Percentiles rank a stretch among this genome's conserved stretches.
phyloP scores from a whole-genome alignment of 1,140 invertebrate genomes.

The Atopsyche davidsoni region DNA sequence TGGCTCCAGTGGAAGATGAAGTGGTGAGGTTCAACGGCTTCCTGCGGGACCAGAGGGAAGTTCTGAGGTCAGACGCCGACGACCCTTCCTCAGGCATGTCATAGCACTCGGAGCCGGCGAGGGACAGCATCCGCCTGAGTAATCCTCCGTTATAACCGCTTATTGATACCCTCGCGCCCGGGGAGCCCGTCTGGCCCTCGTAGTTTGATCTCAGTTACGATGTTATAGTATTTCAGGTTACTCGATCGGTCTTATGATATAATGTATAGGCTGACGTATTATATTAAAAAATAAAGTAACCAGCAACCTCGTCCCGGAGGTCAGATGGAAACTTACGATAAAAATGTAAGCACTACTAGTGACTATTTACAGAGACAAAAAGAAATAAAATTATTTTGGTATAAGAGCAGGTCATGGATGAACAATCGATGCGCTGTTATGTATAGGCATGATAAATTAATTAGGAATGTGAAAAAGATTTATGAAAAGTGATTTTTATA shows the following conservation, averaged over 20 bases:
- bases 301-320: constrained; percentile 6
- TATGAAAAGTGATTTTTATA: constrained; percentile 32
- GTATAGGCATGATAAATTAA: constrained; percentile 29
- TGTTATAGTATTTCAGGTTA: constrained; percentile 27
- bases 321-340: constrained; percentile 25
- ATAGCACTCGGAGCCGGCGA: constrained; percentile 35
- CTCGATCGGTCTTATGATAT: constrained; percentile 31
- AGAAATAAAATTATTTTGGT: constrained; percentile 29
- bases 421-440: constrained; percentile 31
- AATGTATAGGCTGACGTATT: constrained; percentile 29
- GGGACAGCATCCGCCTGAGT: constrained; percentile 25
- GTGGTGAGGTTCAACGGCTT: constrained; percentile 29
- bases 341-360: constrained; percentile 24
- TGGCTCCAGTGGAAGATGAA: constrained; percentile 26
- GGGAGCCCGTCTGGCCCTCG: constrained; percentile 10
- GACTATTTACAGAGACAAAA: constrained; percentile 28
- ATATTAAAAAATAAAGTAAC: constrained; percentile 22
- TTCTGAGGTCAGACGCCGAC: constrained; percentile 34
- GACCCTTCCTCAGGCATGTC: constrained; percentile 46
- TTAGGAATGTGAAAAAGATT: constrained; percentile 27
- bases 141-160: constrained; percentile 30
- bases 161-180: constrained; percentile 24
- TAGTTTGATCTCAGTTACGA: constrained; percentile 28
- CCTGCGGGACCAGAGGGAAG: constrained; percentile 23
- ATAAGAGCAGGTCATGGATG: constrained; percentile 23